A percentile compares a stretch with the other conserved stretches of the same genome.
phyloP scores from a whole-genome alignment of 2,888 invertebrate species.

The Tribolium freemani region DNA sequence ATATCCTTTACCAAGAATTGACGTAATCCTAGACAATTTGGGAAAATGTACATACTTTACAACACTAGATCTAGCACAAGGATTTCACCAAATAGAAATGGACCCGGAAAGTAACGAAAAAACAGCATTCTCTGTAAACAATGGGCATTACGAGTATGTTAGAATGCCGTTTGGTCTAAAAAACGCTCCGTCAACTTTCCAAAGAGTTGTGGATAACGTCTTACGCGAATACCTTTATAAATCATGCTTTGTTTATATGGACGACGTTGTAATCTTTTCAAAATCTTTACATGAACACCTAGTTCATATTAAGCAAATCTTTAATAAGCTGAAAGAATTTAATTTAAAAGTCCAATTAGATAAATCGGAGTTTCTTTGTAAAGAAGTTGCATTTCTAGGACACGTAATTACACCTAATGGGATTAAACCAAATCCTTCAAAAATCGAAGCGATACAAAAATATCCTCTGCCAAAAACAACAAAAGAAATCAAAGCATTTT shows the following conservation, averaged over 20 bases:
- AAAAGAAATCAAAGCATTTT: slow-evolving; percentile 49
- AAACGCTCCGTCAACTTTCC: slow-evolving; percentile 8
- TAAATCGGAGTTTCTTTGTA: slow-evolving; percentile 46
- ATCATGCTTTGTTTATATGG: too few species aligned
- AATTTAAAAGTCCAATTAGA: slow-evolving; percentile 48
- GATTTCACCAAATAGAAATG: too few species aligned
- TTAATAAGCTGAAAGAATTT: background rate
- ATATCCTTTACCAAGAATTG: too few species aligned
- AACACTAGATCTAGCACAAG: too few species aligned
- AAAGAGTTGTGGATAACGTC: slow-evolving; percentile 19
- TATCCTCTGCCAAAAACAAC: slow-evolving; percentile 38
- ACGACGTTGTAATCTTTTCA: too few species aligned
- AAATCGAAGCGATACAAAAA: slow-evolving; percentile 42
- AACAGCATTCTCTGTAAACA: background rate
- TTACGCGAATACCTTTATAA: background rate
- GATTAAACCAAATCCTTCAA: slow-evolving; percentile 46
- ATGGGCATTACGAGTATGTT: background rate
- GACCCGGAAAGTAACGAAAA: background rate
- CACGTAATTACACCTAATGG: slow-evolving; percentile 47
- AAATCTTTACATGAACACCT: too few species aligned
- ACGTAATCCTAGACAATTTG: slow-evolving; percentile 11
- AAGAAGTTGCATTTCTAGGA: slow-evolving; percentile 48
- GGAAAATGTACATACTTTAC: background rate
- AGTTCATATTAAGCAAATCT: background rate
- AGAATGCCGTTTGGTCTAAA: slow-evolving; percentile 7